Base-by-base conservation (phyloP, 2,888 invertebrate genomes). In the Aphidius colemani region DNA sequence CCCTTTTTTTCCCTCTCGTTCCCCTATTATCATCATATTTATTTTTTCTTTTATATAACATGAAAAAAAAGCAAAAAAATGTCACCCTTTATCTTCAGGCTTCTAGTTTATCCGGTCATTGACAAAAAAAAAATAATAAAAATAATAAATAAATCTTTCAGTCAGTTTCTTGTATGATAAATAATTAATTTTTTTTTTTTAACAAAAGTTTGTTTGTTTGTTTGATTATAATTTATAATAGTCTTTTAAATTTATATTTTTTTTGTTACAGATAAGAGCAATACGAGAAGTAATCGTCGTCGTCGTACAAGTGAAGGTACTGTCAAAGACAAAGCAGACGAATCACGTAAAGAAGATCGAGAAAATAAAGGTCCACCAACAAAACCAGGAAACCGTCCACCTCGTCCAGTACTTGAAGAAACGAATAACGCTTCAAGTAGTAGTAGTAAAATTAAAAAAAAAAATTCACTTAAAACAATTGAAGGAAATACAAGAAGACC, bases 351-450 rank as follows among this genome's bases (percentile, higher is more conserved):
- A 43, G 82, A 82, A 61, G 82, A 82, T 51, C 75, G 82, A 0
- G 82, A 82, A 65, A 82, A 82, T 72, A 82, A 81, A 66, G 80
- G 81, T 5, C 81, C 80, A 13, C 69, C 76, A 39, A 64, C 74
- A 0, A 75, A 77, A 63, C 75, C 76, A 6, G 71, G 74, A 43
- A 78, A 76, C 64, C 74, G 79, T n/a, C 74, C 77, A 9, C 69
- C 75, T 3, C 72, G 79, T 13, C 75, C 79, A 9, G 78, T 81
- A 13, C 70, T 80, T 46, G 82, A 79, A 45, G 81, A 81, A 60
- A 75, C 81, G 7, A 81, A 78, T 65, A 75, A 72, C 59, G 71
- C 74, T 30, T 69, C 78, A 18, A 71, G 75, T 7, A 75, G 75
- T 56, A 82, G 81, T 66, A 70, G 81, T 55, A 76, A 81, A 2